Percentiles rank a stretch among this genome's conserved stretches.
These are phyloP conservation scores for Baryphthengus martii DNA, from an alignment of 2,113 vertebrate species.

Conservation along the genomic window DNA sequence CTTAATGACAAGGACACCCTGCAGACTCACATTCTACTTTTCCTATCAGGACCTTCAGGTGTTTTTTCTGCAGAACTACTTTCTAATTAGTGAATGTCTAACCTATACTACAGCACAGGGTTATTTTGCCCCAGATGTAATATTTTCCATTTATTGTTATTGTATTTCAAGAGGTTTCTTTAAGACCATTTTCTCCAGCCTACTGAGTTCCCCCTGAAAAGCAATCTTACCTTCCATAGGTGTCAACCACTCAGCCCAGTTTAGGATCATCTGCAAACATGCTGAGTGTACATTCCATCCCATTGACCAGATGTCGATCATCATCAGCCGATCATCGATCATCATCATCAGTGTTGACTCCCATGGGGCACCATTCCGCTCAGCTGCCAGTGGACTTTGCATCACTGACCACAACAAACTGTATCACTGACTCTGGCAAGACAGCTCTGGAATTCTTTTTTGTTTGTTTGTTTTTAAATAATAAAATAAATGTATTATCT, in stretches of 20 bases:
- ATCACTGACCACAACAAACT: not conserved
- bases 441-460: not conserved
- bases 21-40: not conserved
- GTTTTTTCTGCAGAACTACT: not conserved
- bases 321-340: not conserved
- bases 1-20: not conserved
- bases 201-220: not conserved
- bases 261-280: not conserved
- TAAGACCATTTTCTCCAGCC: not conserved
- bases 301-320: not conserved
- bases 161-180: not conserved
- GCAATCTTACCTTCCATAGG: not conserved
- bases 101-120: not conserved
- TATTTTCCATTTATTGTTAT: not conserved
- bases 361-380: not conserved
- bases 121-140: not conserved
- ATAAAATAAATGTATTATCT: too few species aligned
- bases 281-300: not conserved
- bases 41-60: not conserved
- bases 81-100: not conserved
- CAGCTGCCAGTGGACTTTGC: not conserved
- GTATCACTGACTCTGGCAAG: not conserved
- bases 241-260: not conserved
- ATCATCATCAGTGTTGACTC: accelerated
- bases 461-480: not conserved